Base-by-base conservation (phyloP, 2,888 invertebrate species). In the Netelia fuscicornis region DNA sequence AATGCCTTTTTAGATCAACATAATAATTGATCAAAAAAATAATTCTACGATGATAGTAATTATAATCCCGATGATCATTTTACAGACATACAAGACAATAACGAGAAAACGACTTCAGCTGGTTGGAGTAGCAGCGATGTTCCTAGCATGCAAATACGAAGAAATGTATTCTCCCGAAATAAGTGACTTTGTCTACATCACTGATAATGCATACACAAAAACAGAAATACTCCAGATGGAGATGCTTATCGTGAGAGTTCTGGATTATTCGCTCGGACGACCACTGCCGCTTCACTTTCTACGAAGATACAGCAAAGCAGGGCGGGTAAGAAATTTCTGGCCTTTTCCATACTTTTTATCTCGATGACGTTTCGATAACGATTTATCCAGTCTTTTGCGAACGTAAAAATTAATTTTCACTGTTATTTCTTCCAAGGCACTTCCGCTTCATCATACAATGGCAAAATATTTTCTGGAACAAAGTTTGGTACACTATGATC, bases 91-190 rank as follows among this genome's bases (percentile, higher is more conserved):
- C 48, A 95, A 95, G 67, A 95, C 95, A 20, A 95, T 97, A 44
- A 95, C 95, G 75, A 95, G 96, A 87, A 96, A 96, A 87, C 95
- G 96, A 88, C 95, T 99, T 82, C 99, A 99, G 92, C 94, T 99
- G 86, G 97, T 98, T 11, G 99, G 98, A 2, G 97, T 98, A 0
- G 96, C 98, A 0, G 97, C 98, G 0, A 96, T 99, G 95, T 97
- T 98, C 90, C 96, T 99, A 76, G 98, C 99, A 0, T 96, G 97
- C 91, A 99, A 99, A 94, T 99, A 98, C 91, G 99, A 99, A 94
- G 99, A 99, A 94, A 97, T 98, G 91, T 98, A 97, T 91, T 96
- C 97, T 1, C 98, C 99, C 0, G 97, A 97, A 64, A 95, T 98
- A 25, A 95, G 94, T 6, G 99, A 99, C 94, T 98, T 98, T 94